Evolutionary conservation across 30 jellyfish, hydroid and myxozoan genomes (phyloP).

Genomic region (Phacellophora camtschatica): DNA sequence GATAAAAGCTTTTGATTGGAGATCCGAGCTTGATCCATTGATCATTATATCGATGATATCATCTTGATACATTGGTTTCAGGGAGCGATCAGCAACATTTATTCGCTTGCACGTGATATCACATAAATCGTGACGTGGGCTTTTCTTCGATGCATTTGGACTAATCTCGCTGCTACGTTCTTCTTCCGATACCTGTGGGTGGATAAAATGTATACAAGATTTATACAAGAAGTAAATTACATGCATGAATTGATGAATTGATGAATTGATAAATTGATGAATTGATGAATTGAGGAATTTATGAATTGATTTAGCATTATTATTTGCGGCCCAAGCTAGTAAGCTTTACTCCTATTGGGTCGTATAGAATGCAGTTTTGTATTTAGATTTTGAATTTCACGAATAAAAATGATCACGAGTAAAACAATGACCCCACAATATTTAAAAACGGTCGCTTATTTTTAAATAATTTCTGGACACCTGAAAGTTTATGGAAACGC

Average conservation of each 20-base stretch:
- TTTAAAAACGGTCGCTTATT: no score
- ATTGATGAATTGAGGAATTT: no score
- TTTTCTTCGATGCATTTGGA: background rate
- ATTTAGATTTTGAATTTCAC: no score
- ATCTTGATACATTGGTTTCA: slow-evolving; percentile 12
- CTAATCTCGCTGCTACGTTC: background rate
- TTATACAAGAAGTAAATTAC: background rate
- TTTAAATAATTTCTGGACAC: no score
- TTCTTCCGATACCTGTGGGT: slow-evolving; percentile 24
- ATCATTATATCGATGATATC: slow-evolving; percentile 42
- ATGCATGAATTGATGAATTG: no score
- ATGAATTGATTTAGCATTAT: background rate
- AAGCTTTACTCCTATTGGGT: background rate
- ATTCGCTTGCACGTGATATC: slow-evolving; percentile 46
- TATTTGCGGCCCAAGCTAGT: background rate
- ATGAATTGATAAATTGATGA: no score
- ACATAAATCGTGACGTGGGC: background rate
- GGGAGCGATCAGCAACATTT: slow-evolving; percentile 26
- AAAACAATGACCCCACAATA: no score
- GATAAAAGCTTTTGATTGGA: slow-evolving; percentile 15
- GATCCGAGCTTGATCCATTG: slow-evolving; percentile 49
- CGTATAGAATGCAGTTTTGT: background rate
- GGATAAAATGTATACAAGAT: background rate
- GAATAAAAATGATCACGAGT: no score
- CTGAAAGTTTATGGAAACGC: no score